Percentiles rank a stretch among this genome's conserved stretches.
phyloP scores from a whole-genome alignment of 1,140 invertebrate species.

The Drepana arcuata region DNA sequence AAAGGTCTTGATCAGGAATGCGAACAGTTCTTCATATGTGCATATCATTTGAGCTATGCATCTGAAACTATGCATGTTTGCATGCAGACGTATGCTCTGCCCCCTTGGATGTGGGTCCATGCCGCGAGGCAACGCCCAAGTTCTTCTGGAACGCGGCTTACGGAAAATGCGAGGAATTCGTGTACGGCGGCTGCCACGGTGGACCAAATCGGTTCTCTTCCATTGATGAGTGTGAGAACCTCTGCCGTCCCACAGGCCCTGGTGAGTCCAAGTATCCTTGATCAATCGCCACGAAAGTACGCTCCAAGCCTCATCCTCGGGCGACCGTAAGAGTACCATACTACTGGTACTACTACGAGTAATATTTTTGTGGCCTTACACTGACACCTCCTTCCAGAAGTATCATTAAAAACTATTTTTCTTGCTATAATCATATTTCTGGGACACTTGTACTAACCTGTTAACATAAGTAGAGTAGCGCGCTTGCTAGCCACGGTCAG shows the following conservation, averaged over 20 bases:
- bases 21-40: too few relatives aligned
- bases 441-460: not conserved
- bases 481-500: too few relatives aligned
- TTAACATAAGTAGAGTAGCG: slow-evolving; percentile 6
- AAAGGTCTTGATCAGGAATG: too few relatives aligned
- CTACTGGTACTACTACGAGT: too few relatives aligned
- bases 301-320: not conserved
- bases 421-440: not conserved
- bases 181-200: slow-evolving; percentile 87
- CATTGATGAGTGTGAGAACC: slow-evolving; percentile 36
- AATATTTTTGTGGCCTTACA: not conserved
- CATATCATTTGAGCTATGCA: too few relatives aligned
- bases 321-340: too few relatives aligned
- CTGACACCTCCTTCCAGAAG: not conserved
- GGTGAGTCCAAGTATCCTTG: slow-evolving; percentile 19
- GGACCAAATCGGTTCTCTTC: slow-evolving; percentile 81
- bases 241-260: slow-evolving; percentile 31
- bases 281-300: not conserved
- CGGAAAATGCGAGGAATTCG: slow-evolving; percentile 76
- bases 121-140: slow-evolving; percentile 75
- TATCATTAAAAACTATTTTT: not conserved
- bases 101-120: slow-evolving; percentile 78
- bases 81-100: slow-evolving; percentile 77
- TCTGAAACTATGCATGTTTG: too few relatives aligned
- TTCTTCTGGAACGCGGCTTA: slow-evolving; percentile 78